Evolutionary conservation across 1,140 invertebrate species (phyloP), one percentile per base, ranked within the genome.

Genomic region (Calephelis virginiensis): DNA sequence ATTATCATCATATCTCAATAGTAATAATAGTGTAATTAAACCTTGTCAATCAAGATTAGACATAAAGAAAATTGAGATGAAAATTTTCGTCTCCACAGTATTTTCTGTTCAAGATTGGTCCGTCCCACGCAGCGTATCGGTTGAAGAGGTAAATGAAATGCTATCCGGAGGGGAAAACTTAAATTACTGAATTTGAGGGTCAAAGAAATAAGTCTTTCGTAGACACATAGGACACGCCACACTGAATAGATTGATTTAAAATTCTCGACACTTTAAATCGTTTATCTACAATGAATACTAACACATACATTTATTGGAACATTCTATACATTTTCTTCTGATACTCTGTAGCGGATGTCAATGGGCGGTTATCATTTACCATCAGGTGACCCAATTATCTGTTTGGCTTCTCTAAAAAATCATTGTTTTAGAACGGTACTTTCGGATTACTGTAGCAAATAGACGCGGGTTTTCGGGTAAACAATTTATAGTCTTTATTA

Each of bases 101-200:
- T 66, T 72, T 67, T 61, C 48, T 85, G 81, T 85, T 47, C 84
- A 78, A 85, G 89, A 90, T 90, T 90, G 89, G 86, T 89, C 81
- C 86, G 82, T 90, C 86, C 89, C 84, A 91, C 87, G 80, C 89
- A 78, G 85, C 87, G 86, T 89, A 88, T 88, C 86, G 85, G 85
- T 84, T 91, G 89, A 91, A 91, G 89, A 91, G 89, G 89, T 91
- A 91, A 91, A 91, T 91, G 87, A 91, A 91, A 91, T 89, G 89
- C 89, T 88, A 90, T 87, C 86, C 84, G 82, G 83, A 91, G 89
- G 89, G 89, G 89, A 86, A 89, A 91, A 90, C 86, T 91, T 91
- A 91, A 91, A 91, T 91, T 91, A 91, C 89, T 88, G 83, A 91
- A 90, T 91, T 91, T 91, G 87, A 84, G 89, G 89, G 89, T 90